Base-by-base conservation (phyloP, 2,888 invertebrate genomes). In the Embidobia sp. region DNA sequence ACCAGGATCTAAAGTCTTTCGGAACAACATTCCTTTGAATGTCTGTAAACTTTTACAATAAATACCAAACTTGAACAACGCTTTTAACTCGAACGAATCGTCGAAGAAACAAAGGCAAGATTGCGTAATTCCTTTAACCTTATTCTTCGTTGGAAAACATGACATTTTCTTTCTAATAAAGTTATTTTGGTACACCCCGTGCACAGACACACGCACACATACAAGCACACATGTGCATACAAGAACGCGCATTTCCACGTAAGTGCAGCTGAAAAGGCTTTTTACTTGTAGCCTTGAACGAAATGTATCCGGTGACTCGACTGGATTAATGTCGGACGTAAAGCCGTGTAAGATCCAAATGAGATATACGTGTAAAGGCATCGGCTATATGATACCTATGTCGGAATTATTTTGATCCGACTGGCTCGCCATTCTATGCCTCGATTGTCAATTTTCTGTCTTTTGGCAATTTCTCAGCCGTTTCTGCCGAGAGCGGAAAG, bases 261-360 rank as follows among this genome's bases (percentile, higher is more conserved):
- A 83, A 83, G 82, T 85, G 84, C 82, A 86, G 84, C 83, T 85
- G 84, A 88, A 88, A 89, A 88, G 87, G 85, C 86, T 87, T 88
- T 88, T 88, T 88, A 87, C 87, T 83, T 87, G 82, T 84, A 87
- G 86, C 89, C 88, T 89, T 89, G 88, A 88, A 87, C 86, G 86
- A 87, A 87, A 88, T 87, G 86, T 88, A 88, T 87, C 87, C 87
- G 87, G 87, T 85, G 85, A 86, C 84, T 85, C 84, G 84, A 78
- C 77, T 72, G 76, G 78, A 80, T 80, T 80, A 80, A 74, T 67
- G 67, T 78, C 74, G 70, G 51, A 64, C 69, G 66, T 46, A 64
- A 70, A 77, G 75, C 64, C 72, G 31, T 63, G 77, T 55, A 67
- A 78, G 66, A 74, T 78, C 57, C 72, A 63, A 72, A 75, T 63